Base-by-base conservation (phyloP, 2,888 invertebrate species). In the Aethes cnicana region DNA sequence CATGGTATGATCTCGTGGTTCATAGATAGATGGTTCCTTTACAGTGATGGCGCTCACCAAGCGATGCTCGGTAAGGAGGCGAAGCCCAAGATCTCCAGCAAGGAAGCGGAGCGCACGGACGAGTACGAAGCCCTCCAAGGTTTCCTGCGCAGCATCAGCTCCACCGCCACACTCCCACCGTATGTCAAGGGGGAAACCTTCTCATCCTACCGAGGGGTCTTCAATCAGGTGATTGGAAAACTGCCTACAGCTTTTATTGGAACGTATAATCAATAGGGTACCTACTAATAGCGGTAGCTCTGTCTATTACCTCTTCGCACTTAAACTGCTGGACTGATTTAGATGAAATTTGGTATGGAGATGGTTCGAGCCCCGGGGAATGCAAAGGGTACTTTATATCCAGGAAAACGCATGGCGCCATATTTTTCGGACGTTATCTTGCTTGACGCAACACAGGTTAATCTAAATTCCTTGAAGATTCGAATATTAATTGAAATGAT, bases 91-190 rank as follows among this genome's bases (percentile, higher is more conserved):
- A 73, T 85, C 54, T 64, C 72, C 12, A 74, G 60, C 61, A 84
- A 84, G 52, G 73, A 82, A 5, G 58, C 69, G 4, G 71, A 70
- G 54, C 84, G 83, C 54, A 67, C 77, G 5, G 84, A 84, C 17
- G 89, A 90, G 49, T 90, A 90, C 55, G 90, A 90, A 43, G 90
- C 90, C 1, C 69, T 90, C 11, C 85, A 90, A 60, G 83, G 84
- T 57, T 90, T 90, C 56, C 75, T 90, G 0, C 84, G 88, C 48
- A 89, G 88, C 61, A 87, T 90, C 67, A 90, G 90, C 56, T 90
- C 90, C 9, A 89, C 89, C 0, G 89, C 89, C 39, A 89, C 90
- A 0, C 72, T 90, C 18, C 90, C 90, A 2, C 88, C 87, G 1
- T 87, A 89, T 58, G 84, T 87, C 11, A 89, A 89, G 58, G 90